phyloP scores from a whole-genome alignment of 2,888 invertebrate species.

The Tenthredo scrophulariae region DNA sequence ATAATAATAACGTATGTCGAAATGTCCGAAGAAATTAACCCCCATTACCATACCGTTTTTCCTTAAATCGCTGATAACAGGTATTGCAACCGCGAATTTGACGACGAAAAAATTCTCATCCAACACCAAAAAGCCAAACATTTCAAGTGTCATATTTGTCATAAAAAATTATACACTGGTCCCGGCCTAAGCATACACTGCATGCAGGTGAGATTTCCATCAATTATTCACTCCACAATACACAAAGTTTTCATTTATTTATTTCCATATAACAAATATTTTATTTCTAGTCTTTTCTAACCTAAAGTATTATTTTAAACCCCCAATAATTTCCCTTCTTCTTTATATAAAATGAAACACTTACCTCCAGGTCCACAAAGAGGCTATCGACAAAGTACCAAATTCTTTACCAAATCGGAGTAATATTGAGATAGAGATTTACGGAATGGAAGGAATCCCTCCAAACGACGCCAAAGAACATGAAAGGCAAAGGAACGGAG shows the following conservation, averaged over 20 bases:
- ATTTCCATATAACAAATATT: background rate
- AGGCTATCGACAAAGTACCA: constrained; percentile 99
- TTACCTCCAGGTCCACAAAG: constrained; percentile 93
- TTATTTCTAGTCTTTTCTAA: background rate
- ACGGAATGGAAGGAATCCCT: constrained; percentile 99
- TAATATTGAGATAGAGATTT: constrained; percentile 99
- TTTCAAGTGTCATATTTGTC: constrained; percentile 99
- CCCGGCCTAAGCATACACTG: constrained; percentile 99
- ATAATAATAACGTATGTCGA: background rate
- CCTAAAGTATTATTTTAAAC: background rate
- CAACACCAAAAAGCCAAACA: constrained; percentile 99
- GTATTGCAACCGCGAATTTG: constrained; percentile 99
- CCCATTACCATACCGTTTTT: constrained; percentile 73
- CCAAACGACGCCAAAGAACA: constrained; percentile 96
- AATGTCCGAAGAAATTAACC: constrained; percentile 50
- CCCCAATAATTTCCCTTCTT: background rate
- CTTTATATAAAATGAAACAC: background rate
- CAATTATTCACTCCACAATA: background rate
- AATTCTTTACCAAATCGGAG: constrained; percentile 98
- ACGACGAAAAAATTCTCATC: constrained; percentile 99
- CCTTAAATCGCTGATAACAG: constrained; percentile 79
- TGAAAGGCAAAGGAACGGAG: constrained; percentile 90
- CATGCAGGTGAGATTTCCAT: constrained; percentile 90
- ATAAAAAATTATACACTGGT: constrained; percentile 98
- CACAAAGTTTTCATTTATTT: background rate